Evolutionary conservation across 2,113 vertebrate species (phyloP).

Genomic region (Tapirus terrestris): DNA sequence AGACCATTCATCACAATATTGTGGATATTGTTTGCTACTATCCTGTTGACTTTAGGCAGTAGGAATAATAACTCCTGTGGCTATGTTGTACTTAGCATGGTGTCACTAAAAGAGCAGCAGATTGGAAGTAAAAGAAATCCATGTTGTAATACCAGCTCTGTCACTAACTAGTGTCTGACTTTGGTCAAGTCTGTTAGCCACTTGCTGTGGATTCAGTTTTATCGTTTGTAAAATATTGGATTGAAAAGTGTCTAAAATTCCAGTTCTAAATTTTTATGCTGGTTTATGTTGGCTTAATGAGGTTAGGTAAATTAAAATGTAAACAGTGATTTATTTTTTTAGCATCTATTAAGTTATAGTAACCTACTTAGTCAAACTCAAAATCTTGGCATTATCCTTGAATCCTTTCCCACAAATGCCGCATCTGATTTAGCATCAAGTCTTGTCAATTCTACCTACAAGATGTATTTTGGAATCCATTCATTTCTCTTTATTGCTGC

Average conservation of each 20-base stretch:
- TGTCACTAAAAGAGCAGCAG: neutral
- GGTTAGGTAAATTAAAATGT: neutral
- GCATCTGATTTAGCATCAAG: neutral
- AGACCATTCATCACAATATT: neutral
- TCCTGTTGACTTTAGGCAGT: neutral
- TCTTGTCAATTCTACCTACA: neutral
- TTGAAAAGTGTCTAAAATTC: neutral
- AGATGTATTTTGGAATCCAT: neutral
- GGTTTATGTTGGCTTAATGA: neutral
- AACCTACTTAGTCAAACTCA: conserved; percentile 9
- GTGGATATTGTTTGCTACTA: neutral
- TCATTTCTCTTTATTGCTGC: neutral
- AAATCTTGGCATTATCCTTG: neutral
- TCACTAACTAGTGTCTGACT: neutral
- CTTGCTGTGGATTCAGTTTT: neutral
- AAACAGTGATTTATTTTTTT: neutral
- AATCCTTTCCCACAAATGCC: neutral
- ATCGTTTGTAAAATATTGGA: neutral
- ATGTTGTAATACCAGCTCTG: neutral
- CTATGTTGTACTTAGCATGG: neutral
- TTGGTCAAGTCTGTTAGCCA: neutral
- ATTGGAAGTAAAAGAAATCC: neutral
- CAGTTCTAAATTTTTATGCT: neutral
- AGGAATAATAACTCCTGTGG: neutral
- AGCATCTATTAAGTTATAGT: neutral